Percentiles rank a stretch among this genome's conserved stretches.
Conservation (phyloP, 1,140 invertebrate genomes). For the Habropoda laboriosa region DNA sequence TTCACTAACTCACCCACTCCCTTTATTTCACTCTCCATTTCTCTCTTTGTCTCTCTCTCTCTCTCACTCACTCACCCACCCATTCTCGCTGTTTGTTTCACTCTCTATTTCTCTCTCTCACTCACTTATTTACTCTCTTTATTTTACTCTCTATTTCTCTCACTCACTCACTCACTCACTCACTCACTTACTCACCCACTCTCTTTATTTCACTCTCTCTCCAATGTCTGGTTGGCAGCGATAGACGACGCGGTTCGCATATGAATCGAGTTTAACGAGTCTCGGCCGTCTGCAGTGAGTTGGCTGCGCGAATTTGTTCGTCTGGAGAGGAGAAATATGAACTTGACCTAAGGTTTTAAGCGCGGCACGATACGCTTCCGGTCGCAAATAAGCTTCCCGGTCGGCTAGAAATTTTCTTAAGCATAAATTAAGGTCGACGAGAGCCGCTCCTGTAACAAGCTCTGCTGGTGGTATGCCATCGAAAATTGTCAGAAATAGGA, state of each 20-base stretch:
- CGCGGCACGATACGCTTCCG: not conserved
- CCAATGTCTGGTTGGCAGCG: not conserved
- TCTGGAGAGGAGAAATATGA: constrained; percentile 10
- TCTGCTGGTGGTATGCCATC: not conserved
- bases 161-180: not conserved
- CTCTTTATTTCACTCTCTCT: not conserved
- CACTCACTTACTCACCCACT: no score
- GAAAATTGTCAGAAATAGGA: not conserved
- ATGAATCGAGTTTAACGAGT: constrained; percentile 41
- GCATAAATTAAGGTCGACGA: constrained; percentile 9
- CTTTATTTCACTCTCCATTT: not conserved
- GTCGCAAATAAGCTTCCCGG: not conserved
- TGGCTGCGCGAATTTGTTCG: not conserved
- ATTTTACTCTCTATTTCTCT: not conserved
- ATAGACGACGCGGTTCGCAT: constrained; percentile 29
- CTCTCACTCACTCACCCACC: not conserved
- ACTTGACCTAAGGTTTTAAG: constrained; percentile 10
- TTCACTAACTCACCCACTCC: no score
- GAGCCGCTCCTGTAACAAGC: no score
- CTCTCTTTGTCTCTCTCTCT: not conserved
- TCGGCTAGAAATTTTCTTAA: not conserved
- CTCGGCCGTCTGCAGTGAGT: not conserved
- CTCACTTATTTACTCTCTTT: no score
- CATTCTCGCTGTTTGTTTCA: not conserved
- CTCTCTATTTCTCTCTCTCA: not conserved